Evolutionary conservation across 2,888 invertebrate species (phyloP), one percentile per base, ranked within the genome.

Genomic region (Arenicola marina): DNA sequence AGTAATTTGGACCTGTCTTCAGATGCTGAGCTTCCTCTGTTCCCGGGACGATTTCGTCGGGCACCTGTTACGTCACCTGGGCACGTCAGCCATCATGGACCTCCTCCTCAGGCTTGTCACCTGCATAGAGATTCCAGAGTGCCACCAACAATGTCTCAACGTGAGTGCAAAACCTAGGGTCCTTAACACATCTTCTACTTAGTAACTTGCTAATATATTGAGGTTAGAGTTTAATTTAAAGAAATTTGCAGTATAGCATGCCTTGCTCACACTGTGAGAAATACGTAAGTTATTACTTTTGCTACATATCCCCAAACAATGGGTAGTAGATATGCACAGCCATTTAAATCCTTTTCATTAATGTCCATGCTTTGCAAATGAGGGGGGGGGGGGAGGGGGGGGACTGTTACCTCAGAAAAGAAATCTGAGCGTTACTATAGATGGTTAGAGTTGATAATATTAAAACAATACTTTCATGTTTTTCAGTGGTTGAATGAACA

Each of bases 1-100:
- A n/a, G n/a, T n/a, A n/a, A n/a, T n/a, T n/a, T n/a, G n/a, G n/a
- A n/a, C n/a, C 38, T 38, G 18, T 89, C 1, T 3, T 48, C 90
- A 94, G 86, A 91, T 95, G 82, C 87, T 95, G 86, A 93, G 94
- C 84, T 95, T 93, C 87, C 88, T 96, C 81, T 92, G 93, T 85
- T 88, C 89, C 67, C 90, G 91, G 82, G 89, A 90, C 74, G 91
- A 91, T 85, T 95, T 95, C 87, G 88, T 96, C 81, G 89, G 91
- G 72, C 89, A 91, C 83, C 87, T 96, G 81, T 87, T 95, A 81
- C 89, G 90, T 77, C 95, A 97, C 86, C 88, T 96, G 80, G 91
- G 92, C 78, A 95, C 95, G 54, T 95, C 95, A 29, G 95, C 96
- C 75, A 91, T 96, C 78, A 93, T 94, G 87, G 95, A 97, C 88